Evolutionary conservation across 2,888 invertebrate genomes (phyloP).

Genomic region (Osmoderma eremita): DNA sequence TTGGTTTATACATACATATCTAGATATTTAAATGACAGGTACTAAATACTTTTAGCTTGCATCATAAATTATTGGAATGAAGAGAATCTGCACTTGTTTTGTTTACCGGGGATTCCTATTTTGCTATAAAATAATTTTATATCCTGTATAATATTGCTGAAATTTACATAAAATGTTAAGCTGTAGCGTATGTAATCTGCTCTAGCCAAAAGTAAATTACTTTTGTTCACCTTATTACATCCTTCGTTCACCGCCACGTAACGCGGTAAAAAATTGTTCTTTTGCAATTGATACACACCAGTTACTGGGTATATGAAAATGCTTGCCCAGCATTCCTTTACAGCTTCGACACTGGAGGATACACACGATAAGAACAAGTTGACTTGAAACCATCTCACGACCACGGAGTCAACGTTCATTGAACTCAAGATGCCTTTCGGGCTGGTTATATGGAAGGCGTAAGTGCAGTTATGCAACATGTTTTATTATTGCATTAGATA

Average conservation of each 20-base stretch:
- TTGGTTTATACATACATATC: too few species aligned
- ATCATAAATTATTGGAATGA: too few species aligned
- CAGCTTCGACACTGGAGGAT: slow-evolving; percentile 18
- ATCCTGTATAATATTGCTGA: too few species aligned
- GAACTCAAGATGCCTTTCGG: slow-evolving; percentile 32
- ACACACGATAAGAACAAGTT: slow-evolving; percentile 32
- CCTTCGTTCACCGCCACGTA: not conserved
- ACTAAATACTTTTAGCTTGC: too few species aligned
- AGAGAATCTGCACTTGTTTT: too few species aligned
- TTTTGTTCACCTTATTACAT: too few species aligned
- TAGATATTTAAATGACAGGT: too few species aligned
- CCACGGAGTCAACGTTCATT: slow-evolving; percentile 26
- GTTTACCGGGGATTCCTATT: too few species aligned
- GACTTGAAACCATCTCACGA: slow-evolving; percentile 25
- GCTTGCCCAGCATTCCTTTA: slow-evolving; percentile 15
- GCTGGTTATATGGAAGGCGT: slow-evolving; percentile 26
- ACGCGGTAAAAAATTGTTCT: slow-evolving; percentile 1
- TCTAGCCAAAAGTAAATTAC: too few species aligned
- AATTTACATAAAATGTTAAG: too few species aligned
- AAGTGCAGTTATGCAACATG: slow-evolving; percentile 37
- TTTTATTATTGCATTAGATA: slow-evolving; percentile 30
- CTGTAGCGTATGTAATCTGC: too few species aligned
- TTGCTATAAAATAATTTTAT: too few species aligned
- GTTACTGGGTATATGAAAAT: slow-evolving; percentile 6
- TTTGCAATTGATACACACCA: not conserved